phyloP scores from a whole-genome alignment of 2,888 invertebrate species.

The Apotomis capreana region DNA sequence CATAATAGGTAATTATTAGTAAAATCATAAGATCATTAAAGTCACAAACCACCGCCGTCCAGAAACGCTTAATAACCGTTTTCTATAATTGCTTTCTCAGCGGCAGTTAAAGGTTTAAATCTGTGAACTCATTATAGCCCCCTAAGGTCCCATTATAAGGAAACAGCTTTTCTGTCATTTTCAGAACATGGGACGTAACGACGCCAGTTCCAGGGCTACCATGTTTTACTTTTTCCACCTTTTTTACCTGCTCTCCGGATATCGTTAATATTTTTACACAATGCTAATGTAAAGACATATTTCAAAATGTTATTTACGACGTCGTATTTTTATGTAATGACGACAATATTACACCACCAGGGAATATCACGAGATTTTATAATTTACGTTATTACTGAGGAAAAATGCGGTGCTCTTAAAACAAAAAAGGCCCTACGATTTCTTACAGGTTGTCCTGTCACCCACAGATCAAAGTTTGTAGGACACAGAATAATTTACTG shows the following conservation, averaged over 20 bases:
- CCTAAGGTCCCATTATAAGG: slow-evolving; percentile 32
- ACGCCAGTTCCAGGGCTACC: slow-evolving; percentile 31
- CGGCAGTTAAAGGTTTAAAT: slow-evolving; percentile 28
- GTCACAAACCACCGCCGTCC: neutral
- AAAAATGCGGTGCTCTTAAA: too few species aligned
- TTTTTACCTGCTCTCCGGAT: slow-evolving; percentile 17
- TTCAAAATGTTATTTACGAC: neutral
- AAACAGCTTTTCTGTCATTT: slow-evolving; percentile 35
- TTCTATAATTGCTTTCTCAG: slow-evolving; percentile 25
- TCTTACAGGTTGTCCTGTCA: too few species aligned
- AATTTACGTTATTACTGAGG: too few species aligned
- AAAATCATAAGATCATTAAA: neutral
- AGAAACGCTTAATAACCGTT: neutral
- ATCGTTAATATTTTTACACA: slow-evolving; percentile 33
- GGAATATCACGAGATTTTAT: too few species aligned
- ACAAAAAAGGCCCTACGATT: too few species aligned
- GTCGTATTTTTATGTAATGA: neutral
- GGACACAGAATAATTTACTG: too few species aligned
- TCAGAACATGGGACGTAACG: slow-evolving; percentile 26
- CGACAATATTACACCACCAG: neutral
- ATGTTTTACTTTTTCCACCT: slow-evolving; percentile 24
- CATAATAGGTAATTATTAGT: neutral
- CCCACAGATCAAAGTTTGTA: too few species aligned
- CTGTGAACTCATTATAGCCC: slow-evolving; percentile 21
- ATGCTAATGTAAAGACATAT: slow-evolving; percentile 7